Base-by-base conservation (phyloP, 2,888 invertebrate species). In the Drosophila kokeensis region DNA sequence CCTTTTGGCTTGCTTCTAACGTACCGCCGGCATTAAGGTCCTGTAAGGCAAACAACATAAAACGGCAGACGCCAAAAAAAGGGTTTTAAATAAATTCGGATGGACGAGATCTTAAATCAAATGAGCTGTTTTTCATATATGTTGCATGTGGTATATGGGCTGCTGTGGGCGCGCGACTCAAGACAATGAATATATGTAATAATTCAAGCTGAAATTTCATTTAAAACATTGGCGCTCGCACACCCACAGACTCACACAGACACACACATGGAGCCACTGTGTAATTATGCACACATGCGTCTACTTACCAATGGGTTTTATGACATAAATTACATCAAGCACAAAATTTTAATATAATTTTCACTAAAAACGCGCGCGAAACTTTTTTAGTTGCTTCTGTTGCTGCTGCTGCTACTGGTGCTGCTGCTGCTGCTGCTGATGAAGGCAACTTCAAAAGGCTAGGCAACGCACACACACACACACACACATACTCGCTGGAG, bases 281-380 rank as follows among this genome's bases (percentile, higher is more conserved):
- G 74, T 81, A 81, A 81, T 81, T 80, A 81, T 74, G 64, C 74
- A 78, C 79, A 81, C 61, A 81, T 83, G 83, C 69, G 72, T 78
- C 72, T 60, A 50, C 65, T 77, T 72, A 38, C 61, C 62, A 53
- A 79, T 79, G 75, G 76, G 71, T 83, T 86, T 90, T 86, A 89
- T 91, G 87, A 92, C 91, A 91, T 89, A 92, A 87, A 92, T 91
- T 92, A 91, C 91, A 89, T 92, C 89, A 92, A 90, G 92, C 85
- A 86, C 82, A 91, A 90, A 92, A 91, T 91, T 92, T 91, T 92
- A 92, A 92, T 92, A 90, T 91, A 92, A 92, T 92, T 92, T 92
- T 90, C 91, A 91, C 92, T 91, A 91, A 91, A 92, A 91, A 90
- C 87, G 83, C 84, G 76, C 49, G 73, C 62, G 70, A 78, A 87